Base-by-base conservation (phyloP, 2,113 vertebrate genomes). In the Amphilophus citrinellus region DNA sequence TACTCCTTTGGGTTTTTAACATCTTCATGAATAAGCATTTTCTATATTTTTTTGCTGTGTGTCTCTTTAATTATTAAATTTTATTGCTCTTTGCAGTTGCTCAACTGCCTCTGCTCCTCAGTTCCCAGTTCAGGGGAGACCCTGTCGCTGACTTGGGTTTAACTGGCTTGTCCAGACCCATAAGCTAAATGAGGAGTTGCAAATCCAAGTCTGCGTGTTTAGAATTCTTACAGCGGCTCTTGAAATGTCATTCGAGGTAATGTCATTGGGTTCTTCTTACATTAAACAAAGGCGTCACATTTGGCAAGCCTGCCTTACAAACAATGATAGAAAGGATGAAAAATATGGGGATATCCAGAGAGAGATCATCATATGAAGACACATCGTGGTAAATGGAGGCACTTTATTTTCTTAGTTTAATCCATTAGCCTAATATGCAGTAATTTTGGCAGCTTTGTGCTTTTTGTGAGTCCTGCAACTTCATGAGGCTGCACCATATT, bases 41-140 rank as follows among this genome's bases (percentile, higher is more conserved):
- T 73, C 32, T 27, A 32, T 32, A 56, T 80, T 76, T 35, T 35
- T 53, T 37, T 39, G 6, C 47, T 8, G 24, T 59, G 66, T 39
- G 10, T 60, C 20, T 50, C 24, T 76, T 79, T 65, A 62, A 75
- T 83, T 84, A 85, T 47, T 66, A 10, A 62, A 44, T 85, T 71
- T 32, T 76, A 58, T 44, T 15, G 22, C 71, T 61, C 39, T 68
- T 73, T 60, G 80, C n/a, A 59, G 63, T 84, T 63, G 60, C 75
- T 76, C 44, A 13, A 5, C 50, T 87, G 59, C 80, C 17, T 80
- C 59, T 77, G 68, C 85, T 81, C 63, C 59, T 42, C 18, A 3
- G 47, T 20, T 50, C 32, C 53, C 24, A 14, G 37, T 77, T 58
- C 27, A 10, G 13, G 35, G 39, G 59, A 80, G 56, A 76, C 68